Percentiles rank a stretch among this genome's conserved stretches.
phyloP scores from a whole-genome alignment of 2,888 invertebrate species.

The Lithophane semibrunnea region DNA sequence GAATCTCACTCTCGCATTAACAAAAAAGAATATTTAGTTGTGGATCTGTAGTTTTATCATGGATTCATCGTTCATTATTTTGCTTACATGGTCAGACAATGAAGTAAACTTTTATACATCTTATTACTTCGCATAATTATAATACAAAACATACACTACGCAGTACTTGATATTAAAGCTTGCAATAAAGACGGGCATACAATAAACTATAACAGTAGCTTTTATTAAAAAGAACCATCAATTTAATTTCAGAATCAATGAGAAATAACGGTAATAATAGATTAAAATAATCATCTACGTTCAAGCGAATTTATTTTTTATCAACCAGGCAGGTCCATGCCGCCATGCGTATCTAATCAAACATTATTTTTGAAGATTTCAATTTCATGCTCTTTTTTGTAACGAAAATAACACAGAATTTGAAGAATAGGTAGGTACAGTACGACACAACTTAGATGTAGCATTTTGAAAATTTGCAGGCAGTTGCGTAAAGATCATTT shows the following conservation, averaged over 20 bases:
- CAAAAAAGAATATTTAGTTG: not conserved
- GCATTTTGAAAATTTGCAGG: too few relatives aligned
- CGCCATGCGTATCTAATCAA: slow-evolving; percentile 49
- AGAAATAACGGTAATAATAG: slow-evolving; percentile 55
- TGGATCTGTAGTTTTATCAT: not conserved
- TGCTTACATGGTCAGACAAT: not conserved
- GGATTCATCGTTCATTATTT: not conserved
- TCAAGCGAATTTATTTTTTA: slow-evolving; percentile 60
- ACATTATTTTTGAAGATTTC: slow-evolving; percentile 47
- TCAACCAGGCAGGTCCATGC: not conserved
- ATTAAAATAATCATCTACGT: slow-evolving; percentile 53
- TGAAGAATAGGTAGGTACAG: not conserved
- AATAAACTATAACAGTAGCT: slow-evolving; percentile 9
- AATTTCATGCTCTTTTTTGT: slow-evolving; percentile 51
- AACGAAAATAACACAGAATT: slow-evolving; percentile 11
- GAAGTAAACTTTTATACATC: not conserved
- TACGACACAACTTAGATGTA: too few relatives aligned
- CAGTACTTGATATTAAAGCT: not conserved
- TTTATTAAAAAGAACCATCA: slow-evolving; percentile 3
- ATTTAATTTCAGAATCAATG: slow-evolving; percentile 8
- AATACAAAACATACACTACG: not conserved
- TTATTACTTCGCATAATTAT: too few relatives aligned
- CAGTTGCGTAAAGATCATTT: too few relatives aligned
- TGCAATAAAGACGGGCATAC: not conserved
- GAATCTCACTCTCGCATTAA: not conserved